Conservation (phyloP, 1,140 invertebrate genomes). For the Drosophila carrolli region DNA sequence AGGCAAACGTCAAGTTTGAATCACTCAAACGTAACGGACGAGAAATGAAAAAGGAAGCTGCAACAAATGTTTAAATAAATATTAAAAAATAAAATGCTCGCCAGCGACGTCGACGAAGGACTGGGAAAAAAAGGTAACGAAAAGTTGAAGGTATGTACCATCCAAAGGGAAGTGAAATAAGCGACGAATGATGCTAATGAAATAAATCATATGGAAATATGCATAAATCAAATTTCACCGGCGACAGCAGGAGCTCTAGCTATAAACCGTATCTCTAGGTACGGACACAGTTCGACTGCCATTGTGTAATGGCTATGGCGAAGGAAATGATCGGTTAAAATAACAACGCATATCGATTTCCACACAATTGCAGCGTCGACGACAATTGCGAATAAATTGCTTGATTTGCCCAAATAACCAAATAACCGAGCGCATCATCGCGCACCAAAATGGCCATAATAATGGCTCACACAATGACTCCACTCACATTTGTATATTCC, state of each 20-base stretch:
- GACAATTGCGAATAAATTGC: constrained; percentile 82
- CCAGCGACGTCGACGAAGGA: constrained; percentile 3
- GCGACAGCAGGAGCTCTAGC: constrained; percentile 37
- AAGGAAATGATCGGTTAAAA: constrained; percentile 80
- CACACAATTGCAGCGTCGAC: constrained; percentile 76
- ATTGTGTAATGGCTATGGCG: constrained; percentile 56
- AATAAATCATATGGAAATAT: constrained; percentile 83
- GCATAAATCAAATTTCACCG: constrained; percentile 79
- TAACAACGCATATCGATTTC: constrained; percentile 82
- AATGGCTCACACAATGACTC: constrained; percentile 69
- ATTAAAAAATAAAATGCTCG: constrained; percentile 70
- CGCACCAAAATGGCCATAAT: constrained; percentile 77
- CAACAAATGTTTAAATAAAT: constrained; percentile 83
- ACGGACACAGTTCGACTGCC: constrained; percentile 14
- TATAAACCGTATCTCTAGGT: neutral
- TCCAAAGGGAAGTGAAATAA: constrained; percentile 10
- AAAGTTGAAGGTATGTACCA: constrained; percentile 55
- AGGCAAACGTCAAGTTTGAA: constrained; percentile 82
- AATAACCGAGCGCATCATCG: constrained; percentile 78
- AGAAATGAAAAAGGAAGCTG: constrained; percentile 81
- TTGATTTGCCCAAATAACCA: constrained; percentile 81
- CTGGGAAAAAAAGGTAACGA: constrained; percentile 40
- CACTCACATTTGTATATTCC: constrained; percentile 17
- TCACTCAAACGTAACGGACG: constrained; percentile 82
- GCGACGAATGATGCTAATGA: constrained; percentile 71